A percentile compares a stretch with the other conserved stretches of the same genome.
Evolutionary conservation across 2,888 invertebrate species (phyloP).

Genomic region (Drosophila paracracens): DNA sequence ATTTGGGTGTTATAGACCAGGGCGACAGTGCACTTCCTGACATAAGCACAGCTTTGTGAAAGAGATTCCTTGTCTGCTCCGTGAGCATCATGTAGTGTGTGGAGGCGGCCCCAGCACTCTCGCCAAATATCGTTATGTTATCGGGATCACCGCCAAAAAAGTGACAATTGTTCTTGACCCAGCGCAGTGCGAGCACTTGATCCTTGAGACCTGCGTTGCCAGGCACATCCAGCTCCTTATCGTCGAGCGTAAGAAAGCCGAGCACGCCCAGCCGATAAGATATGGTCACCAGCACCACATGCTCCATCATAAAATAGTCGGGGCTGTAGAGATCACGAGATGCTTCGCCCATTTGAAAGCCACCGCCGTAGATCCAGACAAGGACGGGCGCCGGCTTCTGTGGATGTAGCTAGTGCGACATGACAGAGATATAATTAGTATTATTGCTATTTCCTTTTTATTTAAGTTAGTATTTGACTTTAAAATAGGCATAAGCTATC

Average conservation of each 20-base stretch:
- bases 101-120: constrained; percentile 86
- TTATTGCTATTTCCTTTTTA: not conserved
- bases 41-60: constrained; percentile 84
- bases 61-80: constrained; percentile 85
- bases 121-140: constrained; percentile 86
- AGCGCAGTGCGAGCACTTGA: constrained; percentile 86
- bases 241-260: constrained; percentile 85
- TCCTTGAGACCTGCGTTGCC: constrained; percentile 87
- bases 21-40: constrained; percentile 82
- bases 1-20: constrained; percentile 81
- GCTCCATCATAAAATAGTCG: constrained; percentile 85
- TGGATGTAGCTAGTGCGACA: constrained; percentile 74
- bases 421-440: not conserved
- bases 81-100: constrained; percentile 86
- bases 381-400: constrained; percentile 83
- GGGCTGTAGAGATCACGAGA: constrained; percentile 85
- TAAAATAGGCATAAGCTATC: not conserved
- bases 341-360: constrained; percentile 85
- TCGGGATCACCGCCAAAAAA: constrained; percentile 86
- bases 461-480: not conserved
- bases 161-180: constrained; percentile 86
- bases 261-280: constrained; percentile 86
- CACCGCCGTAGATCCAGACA: constrained; percentile 86
- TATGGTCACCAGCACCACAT: constrained; percentile 85
- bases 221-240: constrained; percentile 85